These are phyloP conservation scores for Phataginus tetradactyla DNA, from an alignment of 2,797 vertebrate genomes.

Conservation along the genomic window DNA sequence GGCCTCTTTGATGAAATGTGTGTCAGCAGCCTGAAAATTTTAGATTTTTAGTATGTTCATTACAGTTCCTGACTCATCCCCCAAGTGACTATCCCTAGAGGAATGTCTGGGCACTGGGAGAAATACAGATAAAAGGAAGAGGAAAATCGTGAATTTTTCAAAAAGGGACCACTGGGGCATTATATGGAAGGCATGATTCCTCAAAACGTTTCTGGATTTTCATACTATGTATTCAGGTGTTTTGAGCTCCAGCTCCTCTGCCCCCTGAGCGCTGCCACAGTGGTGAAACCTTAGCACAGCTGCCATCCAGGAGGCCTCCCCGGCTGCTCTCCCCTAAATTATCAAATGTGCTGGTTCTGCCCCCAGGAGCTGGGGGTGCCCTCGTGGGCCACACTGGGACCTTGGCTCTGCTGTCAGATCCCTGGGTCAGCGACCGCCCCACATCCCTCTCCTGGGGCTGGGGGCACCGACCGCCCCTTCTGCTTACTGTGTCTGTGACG, in stretches of 20 bases:
- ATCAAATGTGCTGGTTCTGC: background rate
- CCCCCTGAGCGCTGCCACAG: background rate
- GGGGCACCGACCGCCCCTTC: background rate
- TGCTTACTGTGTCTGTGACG: background rate
- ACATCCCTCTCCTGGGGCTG: background rate
- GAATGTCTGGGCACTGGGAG: background rate
- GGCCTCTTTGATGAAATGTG: background rate
- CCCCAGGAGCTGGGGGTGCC: background rate
- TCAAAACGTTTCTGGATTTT: background rate
- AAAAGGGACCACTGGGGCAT: background rate
- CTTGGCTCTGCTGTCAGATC: background rate
- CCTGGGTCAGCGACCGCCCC: background rate
- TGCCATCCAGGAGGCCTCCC: background rate
- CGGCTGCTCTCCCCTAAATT: background rate
- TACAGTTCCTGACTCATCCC: background rate
- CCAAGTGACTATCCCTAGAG: background rate
- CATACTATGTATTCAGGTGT: background rate
- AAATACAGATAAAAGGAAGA: background rate
- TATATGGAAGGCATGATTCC: background rate
- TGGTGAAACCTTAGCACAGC: background rate
- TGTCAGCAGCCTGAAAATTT: background rate
- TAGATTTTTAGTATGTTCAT: background rate
- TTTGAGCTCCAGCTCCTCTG: background rate
- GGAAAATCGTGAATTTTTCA: background rate
- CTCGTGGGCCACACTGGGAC: rapidly evolving